phyloP scores from a whole-genome alignment of 2,113 vertebrate genomes.

The Rhipidura dahli region DNA sequence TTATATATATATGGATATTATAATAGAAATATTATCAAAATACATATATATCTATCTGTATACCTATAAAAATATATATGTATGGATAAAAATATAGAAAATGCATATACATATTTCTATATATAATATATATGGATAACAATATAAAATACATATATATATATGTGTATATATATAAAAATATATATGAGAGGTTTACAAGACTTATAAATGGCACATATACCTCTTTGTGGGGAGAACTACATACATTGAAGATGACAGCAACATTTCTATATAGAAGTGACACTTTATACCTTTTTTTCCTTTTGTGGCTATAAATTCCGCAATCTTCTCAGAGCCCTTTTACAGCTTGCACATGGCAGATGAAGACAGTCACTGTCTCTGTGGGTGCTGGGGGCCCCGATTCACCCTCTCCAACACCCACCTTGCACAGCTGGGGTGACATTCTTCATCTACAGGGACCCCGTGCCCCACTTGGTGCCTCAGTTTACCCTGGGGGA shows the following conservation, averaged over 20 bases:
- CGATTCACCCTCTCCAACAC: neutral
- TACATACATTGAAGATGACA: neutral
- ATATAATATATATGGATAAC: neutral
- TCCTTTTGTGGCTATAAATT: slow-evolving; percentile 52
- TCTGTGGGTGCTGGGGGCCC: slow-evolving; percentile 21
- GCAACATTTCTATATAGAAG: slow-evolving; percentile 46
- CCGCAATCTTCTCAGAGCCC: neutral
- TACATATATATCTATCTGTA: neutral
- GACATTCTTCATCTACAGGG: neutral
- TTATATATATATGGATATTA: neutral
- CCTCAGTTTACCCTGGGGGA: neutral
- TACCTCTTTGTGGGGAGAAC: neutral
- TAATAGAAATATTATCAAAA: neutral
- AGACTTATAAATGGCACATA: neutral
- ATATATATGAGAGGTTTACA: neutral
- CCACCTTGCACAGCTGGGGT: neutral
- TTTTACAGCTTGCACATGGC: slow-evolving; percentile 37
- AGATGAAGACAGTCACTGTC: neutral
- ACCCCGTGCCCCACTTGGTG: neutral
- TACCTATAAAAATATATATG: neutral
- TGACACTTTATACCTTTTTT: neutral
- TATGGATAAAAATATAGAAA: neutral
- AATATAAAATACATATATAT: neutral
- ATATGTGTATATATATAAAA: neutral
- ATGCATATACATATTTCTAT: too few relatives aligned